Percentiles rank a stretch among this genome's conserved stretches.
phyloP scores from a whole-genome alignment of 2,797 vertebrate species.

The Halcyon badia region DNA sequence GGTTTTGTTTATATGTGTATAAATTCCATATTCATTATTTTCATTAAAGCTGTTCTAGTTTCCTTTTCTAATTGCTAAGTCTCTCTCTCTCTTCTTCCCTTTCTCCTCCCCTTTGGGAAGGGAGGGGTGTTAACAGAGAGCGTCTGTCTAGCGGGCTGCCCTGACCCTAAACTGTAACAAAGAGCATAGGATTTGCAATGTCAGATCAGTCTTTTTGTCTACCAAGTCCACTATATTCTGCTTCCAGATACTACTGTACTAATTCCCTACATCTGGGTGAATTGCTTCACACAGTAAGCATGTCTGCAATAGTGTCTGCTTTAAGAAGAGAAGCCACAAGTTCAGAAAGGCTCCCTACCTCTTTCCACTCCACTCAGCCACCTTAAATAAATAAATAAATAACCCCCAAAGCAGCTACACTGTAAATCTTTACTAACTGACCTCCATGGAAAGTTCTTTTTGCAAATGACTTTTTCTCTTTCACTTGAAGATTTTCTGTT shows the following conservation, averaged over 20 bases:
- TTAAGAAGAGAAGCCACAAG: background rate
- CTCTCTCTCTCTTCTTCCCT: no score
- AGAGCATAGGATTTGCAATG: background rate
- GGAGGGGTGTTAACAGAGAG: no score
- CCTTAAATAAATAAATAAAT: no score
- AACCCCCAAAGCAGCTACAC: no score
- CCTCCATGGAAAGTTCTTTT: background rate
- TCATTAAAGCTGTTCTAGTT: no score
- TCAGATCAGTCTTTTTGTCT: background rate
- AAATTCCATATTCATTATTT: no score
- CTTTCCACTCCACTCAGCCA: background rate
- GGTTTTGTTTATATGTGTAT: no score
- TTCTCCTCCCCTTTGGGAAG: no score
- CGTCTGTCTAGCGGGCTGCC: no score
- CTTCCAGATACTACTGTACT: background rate
- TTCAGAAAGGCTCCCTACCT: background rate
- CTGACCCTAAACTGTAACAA: background rate
- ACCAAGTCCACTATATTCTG: background rate
- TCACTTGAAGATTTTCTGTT: background rate
- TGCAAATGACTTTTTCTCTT: background rate
- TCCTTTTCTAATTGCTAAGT: no score
- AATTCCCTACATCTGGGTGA: background rate
- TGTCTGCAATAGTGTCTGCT: background rate
- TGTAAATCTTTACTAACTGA: background rate
- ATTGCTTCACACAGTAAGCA: background rate